Evolutionary conservation across 1,140 invertebrate genomes (phyloP).

Genomic region (Brachionus manjavacas): DNA sequence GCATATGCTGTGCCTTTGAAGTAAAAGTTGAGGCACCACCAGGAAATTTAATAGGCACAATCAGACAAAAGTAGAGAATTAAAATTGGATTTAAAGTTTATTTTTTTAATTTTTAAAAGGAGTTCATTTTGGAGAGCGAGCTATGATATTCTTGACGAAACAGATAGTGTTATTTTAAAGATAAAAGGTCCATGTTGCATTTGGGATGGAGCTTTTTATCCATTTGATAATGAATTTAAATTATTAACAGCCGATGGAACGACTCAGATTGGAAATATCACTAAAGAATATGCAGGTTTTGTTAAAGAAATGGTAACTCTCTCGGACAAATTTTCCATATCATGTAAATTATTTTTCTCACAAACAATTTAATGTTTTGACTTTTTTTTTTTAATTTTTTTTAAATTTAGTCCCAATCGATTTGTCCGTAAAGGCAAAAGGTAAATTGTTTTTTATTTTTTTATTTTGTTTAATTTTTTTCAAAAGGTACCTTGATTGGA

Average conservation of each 20-base stretch:
- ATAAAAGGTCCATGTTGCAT: conserved; percentile 40
- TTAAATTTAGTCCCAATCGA: conserved; percentile 47
- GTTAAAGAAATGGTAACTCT: background rate
- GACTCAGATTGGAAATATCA: background rate
- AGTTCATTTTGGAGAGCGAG: background rate
- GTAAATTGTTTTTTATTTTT: background rate
- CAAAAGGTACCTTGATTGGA: background rate
- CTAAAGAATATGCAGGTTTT: conserved; percentile 38
- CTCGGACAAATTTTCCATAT: background rate
- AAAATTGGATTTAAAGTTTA: background rate
- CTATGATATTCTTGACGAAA: conserved; percentile 25
- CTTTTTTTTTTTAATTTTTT: too few species aligned
- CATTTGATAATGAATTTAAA: conserved; percentile 40
- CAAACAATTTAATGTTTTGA: background rate
- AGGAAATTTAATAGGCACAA: conserved; percentile 41
- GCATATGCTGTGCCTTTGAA: conserved; percentile 32
- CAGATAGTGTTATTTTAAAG: background rate
- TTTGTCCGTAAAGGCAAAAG: conserved; percentile 37
- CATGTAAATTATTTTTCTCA: background rate
- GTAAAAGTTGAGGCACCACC: conserved; percentile 42
- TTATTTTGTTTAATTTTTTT: background rate
- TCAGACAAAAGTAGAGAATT: conserved; percentile 25
- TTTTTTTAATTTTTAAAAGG: background rate
- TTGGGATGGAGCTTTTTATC: background rate
- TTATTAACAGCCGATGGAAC: conserved; percentile 20